Base-by-base conservation (phyloP, 2,888 invertebrate genomes). In the Xanthia togata region DNA sequence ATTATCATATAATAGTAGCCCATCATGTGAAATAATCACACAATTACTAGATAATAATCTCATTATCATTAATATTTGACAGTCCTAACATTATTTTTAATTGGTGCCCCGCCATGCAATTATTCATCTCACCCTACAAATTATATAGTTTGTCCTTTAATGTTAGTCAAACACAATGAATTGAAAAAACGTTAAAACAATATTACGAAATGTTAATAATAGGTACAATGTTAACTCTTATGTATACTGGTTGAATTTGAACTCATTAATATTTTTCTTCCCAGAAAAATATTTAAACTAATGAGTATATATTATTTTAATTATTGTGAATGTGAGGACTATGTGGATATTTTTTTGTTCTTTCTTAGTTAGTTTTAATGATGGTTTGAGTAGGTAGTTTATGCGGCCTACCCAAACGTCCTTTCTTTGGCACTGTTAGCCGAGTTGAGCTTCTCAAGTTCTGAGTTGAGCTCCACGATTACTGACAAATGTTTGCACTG, bases 51-150 rank as follows among this genome's bases (percentile, higher is more conserved):
- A 75, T 79, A 74, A 55, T 38, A 47, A 55, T n/a, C 38, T 47
- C 53, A 78, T 60, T 74, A 74, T 67, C 74, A 47, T 31, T 31
- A 31, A 71, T 59, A 50, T 78, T 71, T 71, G 67, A 41, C n/a
- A 74, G n/a, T 62, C 2, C 74, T 55, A 35, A 38, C 31, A 53
- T n/a, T 41, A 12, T 44, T 41, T 65, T 44, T 80, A 80, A 78
- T 73, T 80, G 35, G 14, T 55, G 44, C 12, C 23, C 26, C 17
- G 38, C 14, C 20, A 59, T 17, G 9, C 14, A 65, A 80, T 73
- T 47, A 20, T 38, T 79, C 14, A 78, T 31, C 31, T 65, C n/a
- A 60, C 81, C 64, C 59, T 80, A 65, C n/a, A 53, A 38, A 38
- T 11, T 35, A 47, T 35, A 59, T 50, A 53, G 55, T 79, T 64